phyloP scores from a whole-genome alignment of 2,113 vertebrate species.

The Ophthalmolycus amberensis region DNA sequence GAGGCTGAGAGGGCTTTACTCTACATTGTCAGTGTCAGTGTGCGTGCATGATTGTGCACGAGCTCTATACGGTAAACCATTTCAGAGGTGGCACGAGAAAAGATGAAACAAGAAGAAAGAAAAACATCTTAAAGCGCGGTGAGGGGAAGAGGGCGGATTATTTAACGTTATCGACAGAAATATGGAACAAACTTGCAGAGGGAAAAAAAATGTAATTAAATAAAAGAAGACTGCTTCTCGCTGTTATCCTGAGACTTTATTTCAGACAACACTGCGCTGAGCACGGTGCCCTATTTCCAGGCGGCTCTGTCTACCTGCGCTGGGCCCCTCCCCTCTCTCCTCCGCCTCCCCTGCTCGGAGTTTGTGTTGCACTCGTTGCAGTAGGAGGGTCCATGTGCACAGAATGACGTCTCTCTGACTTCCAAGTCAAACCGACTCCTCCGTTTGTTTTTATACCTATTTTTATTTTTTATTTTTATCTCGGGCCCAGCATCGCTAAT shows the following conservation, averaged over 20 bases:
- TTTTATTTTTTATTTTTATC: constrained; percentile 24
- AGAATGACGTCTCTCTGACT: constrained; percentile 81
- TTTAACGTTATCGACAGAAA: not conserved
- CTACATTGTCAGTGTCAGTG: not conserved
- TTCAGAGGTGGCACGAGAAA: not conserved
- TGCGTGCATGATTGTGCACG: not conserved
- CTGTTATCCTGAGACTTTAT: constrained; percentile 17
- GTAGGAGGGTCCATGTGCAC: constrained; percentile 83
- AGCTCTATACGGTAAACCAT: not conserved
- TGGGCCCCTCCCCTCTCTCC: constrained; percentile 53
- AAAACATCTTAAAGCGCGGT: not conserved
- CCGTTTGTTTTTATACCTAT: constrained; percentile 81
- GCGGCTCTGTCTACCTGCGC: constrained; percentile 75
- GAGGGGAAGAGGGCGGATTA: not conserved
- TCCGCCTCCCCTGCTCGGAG: constrained; percentile 60
- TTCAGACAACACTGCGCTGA: constrained; percentile 29
- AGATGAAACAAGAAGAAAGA: not conserved
- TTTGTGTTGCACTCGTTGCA: constrained; percentile 82
- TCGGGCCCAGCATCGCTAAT: constrained; percentile 61
- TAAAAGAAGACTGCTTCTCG: not conserved
- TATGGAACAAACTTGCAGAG: not conserved
- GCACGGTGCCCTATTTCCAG: constrained; percentile 79
- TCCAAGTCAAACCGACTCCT: constrained; percentile 82
- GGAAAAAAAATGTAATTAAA: not conserved
- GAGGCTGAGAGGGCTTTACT: not conserved